Conservation (phyloP, 2,888 invertebrate genomes). For the Gymnocheta viridis region DNA sequence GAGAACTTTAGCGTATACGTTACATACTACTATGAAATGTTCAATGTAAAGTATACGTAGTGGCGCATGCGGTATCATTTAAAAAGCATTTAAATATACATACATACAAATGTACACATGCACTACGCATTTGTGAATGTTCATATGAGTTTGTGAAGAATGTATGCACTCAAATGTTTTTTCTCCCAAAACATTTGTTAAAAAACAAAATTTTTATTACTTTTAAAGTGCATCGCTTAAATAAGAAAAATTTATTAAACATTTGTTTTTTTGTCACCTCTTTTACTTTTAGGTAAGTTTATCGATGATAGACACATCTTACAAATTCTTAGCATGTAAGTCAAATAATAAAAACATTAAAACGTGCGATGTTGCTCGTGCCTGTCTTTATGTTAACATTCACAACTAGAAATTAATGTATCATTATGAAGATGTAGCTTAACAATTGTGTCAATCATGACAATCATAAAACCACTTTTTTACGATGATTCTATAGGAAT, state of each 20-base stretch:
- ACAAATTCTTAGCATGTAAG: background rate
- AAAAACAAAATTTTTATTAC: background rate
- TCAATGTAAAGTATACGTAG: no score
- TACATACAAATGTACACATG: no score
- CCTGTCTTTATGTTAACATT: background rate
- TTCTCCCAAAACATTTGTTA: no score
- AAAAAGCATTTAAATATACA: no score
- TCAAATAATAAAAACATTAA: background rate
- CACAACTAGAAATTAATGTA: background rate
- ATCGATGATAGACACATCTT: background rate
- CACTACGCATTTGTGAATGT: no score
- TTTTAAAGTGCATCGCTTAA: background rate
- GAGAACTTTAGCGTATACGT: no score
- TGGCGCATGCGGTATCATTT: no score
- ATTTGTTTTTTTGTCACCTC: slow-evolving; percentile 16
- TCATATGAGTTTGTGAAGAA: no score
- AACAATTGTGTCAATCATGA: slow-evolving; percentile 26
- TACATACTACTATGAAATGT: no score
- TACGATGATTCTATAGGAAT: slow-evolving; percentile 1
- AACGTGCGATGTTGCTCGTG: background rate
- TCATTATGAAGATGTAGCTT: slow-evolving; percentile 6
- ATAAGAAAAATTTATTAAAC: slow-evolving; percentile 28
- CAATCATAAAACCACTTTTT: slow-evolving; percentile 24
- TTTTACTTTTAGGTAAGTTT: slow-evolving; percentile 61
- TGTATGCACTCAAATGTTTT: no score